Evolutionary conservation across 2,797 vertebrate species (phyloP).

Genomic region (Ara ararauna): DNA sequence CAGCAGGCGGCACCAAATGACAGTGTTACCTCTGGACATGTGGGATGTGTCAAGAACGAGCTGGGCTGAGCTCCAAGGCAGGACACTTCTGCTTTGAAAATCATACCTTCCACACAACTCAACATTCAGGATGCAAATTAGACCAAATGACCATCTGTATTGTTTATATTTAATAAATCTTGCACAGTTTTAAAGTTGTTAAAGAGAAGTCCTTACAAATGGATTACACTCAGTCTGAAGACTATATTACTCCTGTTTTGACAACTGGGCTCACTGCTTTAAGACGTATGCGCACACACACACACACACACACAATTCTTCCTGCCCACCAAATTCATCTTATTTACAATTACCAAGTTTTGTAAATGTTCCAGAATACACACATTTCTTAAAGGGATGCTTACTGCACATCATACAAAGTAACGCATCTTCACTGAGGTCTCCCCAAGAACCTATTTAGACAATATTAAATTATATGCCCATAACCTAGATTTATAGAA

Average conservation of each 20-base stretch:
- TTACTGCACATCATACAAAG: background rate
- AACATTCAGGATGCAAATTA: background rate
- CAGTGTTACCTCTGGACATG: background rate
- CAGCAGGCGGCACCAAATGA: conserved; percentile 46
- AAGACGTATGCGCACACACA: fast-evolving
- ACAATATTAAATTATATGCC: background rate
- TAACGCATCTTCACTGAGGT: background rate
- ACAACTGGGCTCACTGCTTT: background rate
- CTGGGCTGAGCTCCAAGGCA: background rate
- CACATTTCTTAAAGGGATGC: background rate
- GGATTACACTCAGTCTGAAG: background rate
- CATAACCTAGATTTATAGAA: background rate
- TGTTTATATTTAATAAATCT: background rate
- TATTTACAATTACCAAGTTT: background rate
- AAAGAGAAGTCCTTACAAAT: background rate
- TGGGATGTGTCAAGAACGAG: background rate
- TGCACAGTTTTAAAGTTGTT: background rate
- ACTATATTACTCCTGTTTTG: background rate
- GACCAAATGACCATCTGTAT: background rate
- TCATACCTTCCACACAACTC: background rate
- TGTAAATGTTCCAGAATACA: background rate
- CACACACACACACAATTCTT: background rate
- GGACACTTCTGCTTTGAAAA: background rate
- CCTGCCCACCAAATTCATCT: background rate
- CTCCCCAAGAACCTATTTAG: background rate